Conservation (phyloP, 2,888 invertebrate genomes). For the Heliconius sara region DNA sequence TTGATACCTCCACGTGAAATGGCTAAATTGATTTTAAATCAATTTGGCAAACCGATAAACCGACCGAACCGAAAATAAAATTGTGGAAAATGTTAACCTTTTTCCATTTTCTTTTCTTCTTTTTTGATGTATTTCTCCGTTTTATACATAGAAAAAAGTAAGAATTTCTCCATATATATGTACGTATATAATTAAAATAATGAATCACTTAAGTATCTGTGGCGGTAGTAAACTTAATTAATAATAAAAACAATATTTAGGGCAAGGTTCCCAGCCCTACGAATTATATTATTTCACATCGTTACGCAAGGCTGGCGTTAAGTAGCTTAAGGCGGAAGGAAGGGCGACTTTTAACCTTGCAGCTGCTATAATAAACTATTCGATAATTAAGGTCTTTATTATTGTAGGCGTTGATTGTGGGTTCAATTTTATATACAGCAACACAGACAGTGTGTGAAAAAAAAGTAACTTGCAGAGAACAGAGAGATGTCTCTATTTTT, state of each 20-base stretch:
- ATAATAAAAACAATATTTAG: conserved; percentile 21
- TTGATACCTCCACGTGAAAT: neutral
- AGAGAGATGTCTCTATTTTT: neutral
- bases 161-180: neutral
- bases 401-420: neutral
- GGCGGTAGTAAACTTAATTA: conserved; percentile 6
- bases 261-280: conserved; percentile 24
- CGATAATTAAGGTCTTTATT: conserved; percentile 1
- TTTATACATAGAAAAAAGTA: too few species aligned
- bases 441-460: neutral
- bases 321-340: conserved; percentile 22
- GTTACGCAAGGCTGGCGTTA: conserved; percentile 27
- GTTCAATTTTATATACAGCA: neutral
- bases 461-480: neutral
- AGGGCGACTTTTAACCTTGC: conserved; percentile 17
- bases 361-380: neutral
- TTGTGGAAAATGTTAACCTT: too few species aligned
- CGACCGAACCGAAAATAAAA: too few species aligned
- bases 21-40: neutral
- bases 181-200: neutral
- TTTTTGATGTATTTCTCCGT: neutral
- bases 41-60: neutral
- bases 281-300: conserved; percentile 23
- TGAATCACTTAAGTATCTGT: neutral
- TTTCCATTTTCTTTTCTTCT: too few species aligned